Conservation (phyloP, 2,113 vertebrate species). For the Pelusios castaneus region DNA sequence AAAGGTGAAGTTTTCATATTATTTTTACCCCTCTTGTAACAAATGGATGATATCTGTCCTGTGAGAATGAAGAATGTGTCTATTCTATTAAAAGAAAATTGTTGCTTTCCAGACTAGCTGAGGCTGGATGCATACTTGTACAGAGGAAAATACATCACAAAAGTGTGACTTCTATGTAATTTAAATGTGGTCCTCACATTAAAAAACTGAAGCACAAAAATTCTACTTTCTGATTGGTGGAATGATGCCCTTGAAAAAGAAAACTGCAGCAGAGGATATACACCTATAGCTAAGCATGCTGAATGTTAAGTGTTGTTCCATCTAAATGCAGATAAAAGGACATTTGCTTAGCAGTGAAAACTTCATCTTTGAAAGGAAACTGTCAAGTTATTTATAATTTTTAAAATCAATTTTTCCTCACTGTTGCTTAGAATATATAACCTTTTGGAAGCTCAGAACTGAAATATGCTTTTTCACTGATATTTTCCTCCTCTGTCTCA, state of each 20-base stretch:
- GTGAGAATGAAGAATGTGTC: constrained; percentile 60
- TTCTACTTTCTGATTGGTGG: constrained; percentile 42
- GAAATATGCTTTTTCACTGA: constrained; percentile 13
- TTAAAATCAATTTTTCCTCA: constrained; percentile 32
- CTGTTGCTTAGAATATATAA: constrained; percentile 17
- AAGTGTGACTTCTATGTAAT: constrained; percentile 55
- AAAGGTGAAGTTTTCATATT: constrained; percentile 56
- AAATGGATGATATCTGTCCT: constrained; percentile 56
- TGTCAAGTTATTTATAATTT: neutral
- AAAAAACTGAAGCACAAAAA: constrained; percentile 62
- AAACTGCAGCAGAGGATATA: constrained; percentile 26
- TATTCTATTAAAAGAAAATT: neutral
- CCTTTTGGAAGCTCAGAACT: constrained; percentile 28
- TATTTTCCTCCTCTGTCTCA: constrained; percentile 41
- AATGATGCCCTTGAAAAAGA: constrained; percentile 59
- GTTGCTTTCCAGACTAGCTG: constrained; percentile 54
- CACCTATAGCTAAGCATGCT: neutral
- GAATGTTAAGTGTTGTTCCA: constrained; percentile 46
- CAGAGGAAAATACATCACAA: constrained; percentile 63
- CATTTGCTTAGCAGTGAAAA: constrained; percentile 29
- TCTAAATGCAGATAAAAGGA: constrained; percentile 37
- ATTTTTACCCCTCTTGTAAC: constrained; percentile 30
- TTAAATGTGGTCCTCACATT: constrained; percentile 55
- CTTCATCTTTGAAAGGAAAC: constrained; percentile 10
- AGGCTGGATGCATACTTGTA: constrained; percentile 18